Evolutionary conservation across 2,797 vertebrate genomes (phyloP), one percentile per base, ranked within the genome.

Genomic region (Diceros bicornis): DNA sequence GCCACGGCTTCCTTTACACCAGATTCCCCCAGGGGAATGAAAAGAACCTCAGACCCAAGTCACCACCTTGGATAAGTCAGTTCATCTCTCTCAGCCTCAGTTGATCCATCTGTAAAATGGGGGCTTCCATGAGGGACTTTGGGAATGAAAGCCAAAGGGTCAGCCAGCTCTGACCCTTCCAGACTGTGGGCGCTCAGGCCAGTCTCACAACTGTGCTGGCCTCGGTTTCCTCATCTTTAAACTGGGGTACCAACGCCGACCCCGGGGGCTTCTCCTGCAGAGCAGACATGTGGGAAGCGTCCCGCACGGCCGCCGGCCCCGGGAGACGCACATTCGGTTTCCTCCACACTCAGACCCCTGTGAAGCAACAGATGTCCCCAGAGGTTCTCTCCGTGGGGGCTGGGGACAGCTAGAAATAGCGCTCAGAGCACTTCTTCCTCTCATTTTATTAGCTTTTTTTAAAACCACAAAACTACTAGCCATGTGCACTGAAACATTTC

Each of bases 161-260:
- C n/a, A 1, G 29, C 4, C 61, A 68, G 32, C 50, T 29, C 18
- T 0, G 16, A 4, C 1, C 10, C 41, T 55, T 37, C 32, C 29
- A 7, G 27, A 16, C 25, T 9, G 23, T 9, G 9, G 34, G 32
- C 25, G 59, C 71, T 23, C 0, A 2, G 25, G 71, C 44, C 55
- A 18, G 71, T 9, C 34, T 68, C 59, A 18, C 21, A 44, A 37
- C 32, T 6, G 44, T 1, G 14, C 47, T 44, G 77, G 55, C 29
- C 75, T 78, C 6, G 1, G 78, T 32, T n/a, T 71, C 44, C 47
- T 57, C 41, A 12, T 55, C 61, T 94, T 32, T 92, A 41, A 71
- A 29, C 0, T 1, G 47, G 69, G 64, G 75, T 12, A 21, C 32
- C 17, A 27, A 50, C 1, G 11, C 25, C 2, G 2, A 29, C 4